phyloP scores from a whole-genome alignment of 1,140 invertebrate species.

The Drosophila orosa region DNA sequence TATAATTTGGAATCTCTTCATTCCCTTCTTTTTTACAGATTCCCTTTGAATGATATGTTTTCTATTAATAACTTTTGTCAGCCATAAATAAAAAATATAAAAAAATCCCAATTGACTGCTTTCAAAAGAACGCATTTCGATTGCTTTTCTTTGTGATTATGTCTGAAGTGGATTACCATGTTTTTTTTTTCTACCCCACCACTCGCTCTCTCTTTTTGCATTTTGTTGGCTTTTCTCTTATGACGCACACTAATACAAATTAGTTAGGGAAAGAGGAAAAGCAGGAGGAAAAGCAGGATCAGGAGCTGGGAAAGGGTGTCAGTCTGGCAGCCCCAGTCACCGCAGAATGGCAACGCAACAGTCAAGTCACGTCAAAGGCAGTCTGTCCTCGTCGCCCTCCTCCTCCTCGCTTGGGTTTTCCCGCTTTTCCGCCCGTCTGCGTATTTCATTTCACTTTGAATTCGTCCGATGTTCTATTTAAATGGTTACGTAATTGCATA shows the following conservation, averaged over 20 bases:
- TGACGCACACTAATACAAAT: conserved; percentile 53
- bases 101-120: neutral
- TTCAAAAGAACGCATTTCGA: conserved; percentile 9
- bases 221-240: conserved; percentile 21
- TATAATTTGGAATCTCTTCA: neutral
- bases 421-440: conserved; percentile 20
- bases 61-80: conserved; percentile 7
- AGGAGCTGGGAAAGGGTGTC: conserved; percentile 7
- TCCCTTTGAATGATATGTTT: conserved; percentile 2
- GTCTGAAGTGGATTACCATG: conserved; percentile 26
- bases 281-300: conserved; percentile 8
- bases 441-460: conserved; percentile 70
- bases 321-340: conserved; percentile 48
- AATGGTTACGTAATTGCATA: conserved; percentile 82
- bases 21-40: neutral
- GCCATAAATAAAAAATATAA: neutral
- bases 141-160: conserved; percentile 54
- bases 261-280: conserved; percentile 29
- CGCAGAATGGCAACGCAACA: conserved; percentile 62
- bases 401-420: conserved; percentile 3
- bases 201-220: conserved; percentile 1
- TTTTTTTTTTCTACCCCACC: conserved; percentile 14
- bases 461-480: conserved; percentile 76
- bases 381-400: conserved; percentile 12
- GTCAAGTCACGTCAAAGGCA: conserved; percentile 70